Base-by-base conservation (phyloP, 2,113 vertebrate species). In the Oncorhynchus keta region DNA sequence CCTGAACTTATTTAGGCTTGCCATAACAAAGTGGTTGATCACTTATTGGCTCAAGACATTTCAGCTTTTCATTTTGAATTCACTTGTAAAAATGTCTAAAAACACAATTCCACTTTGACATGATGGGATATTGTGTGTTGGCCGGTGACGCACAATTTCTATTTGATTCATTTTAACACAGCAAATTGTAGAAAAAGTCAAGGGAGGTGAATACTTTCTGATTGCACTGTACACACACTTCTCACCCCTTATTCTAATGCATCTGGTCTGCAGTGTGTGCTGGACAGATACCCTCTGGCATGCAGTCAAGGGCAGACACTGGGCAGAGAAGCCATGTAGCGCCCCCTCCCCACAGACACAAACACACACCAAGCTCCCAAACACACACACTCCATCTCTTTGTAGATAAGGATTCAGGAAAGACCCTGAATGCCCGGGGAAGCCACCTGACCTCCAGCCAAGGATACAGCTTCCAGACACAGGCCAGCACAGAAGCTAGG, bases 381-480 rank as follows among this genome's bases (percentile, higher is more conserved):
- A 7, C 32, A 35, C 32, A 35, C 7, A 48, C 61, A 66, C 61
- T 45, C 32, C 13, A 39, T 16, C 51, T 55, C 14, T 55, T 5
- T 18, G 51, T 55, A 59, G n/a, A 70, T 48, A 72, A 8, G 48
- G 72, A 65, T 24, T 67, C 73, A 64, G 77, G 79, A 74, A 81
- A 69, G 76, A 73, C 79, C 81, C 74, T 75, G 69, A 68, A 73
- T 84, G 76, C 26, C 39, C 55, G 84, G 82, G 76, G 83, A 87
- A 77, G 66, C 81, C 83, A 87, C 72, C 73, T 84, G 86, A 90
- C 89, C 89, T 87, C 82, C 79, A 78, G 76, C 83, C 83, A 91
- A 92, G 86, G 87, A 70, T 49, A 35, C 66, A 67, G 81, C 77
- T 69, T 48, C 72, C 80, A 84, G 76, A 78, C 16, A 59, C 28